A percentile compares a stretch with the other conserved stretches of the same genome.
Conservation (phyloP, 2,888 invertebrate species). For the Cactoblastis cactorum region DNA sequence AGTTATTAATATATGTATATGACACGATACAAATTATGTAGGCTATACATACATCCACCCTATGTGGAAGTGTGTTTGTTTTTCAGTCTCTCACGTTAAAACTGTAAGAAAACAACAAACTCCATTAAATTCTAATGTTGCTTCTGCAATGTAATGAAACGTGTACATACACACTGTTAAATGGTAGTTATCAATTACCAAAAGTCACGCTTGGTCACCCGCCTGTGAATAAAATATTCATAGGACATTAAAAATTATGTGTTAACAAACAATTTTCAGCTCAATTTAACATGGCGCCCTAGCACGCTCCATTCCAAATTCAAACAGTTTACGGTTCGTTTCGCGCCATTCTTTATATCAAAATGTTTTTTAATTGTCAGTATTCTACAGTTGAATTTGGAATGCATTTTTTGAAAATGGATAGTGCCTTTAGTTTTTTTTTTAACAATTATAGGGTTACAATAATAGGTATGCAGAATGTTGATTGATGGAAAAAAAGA, state of each 20-base stretch:
- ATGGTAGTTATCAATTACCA: constrained; percentile 3
- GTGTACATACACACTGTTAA: neutral
- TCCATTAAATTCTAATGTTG: constrained; percentile 3
- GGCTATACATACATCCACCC: no score
- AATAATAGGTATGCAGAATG: constrained; percentile 53
- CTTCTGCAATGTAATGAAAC: neutral
- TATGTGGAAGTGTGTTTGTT: no score
- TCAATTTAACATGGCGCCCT: constrained; percentile 51
- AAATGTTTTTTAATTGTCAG: neutral
- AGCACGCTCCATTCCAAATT: constrained; percentile 46
- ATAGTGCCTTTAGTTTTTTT: constrained; percentile 39
- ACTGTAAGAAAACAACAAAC: neutral
- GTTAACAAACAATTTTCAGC: constrained; percentile 39
- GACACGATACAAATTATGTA: no score
- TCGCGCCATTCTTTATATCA: constrained; percentile 20
- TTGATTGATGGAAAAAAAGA: constrained; percentile 47
- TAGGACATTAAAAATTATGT: constrained; percentile 13
- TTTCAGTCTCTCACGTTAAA: neutral
- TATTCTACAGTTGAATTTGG: constrained; percentile 21
- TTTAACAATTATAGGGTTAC: constrained; percentile 54
- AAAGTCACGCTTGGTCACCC: constrained; percentile 3
- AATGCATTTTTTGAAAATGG: constrained; percentile 14
- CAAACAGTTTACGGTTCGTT: constrained; percentile 40
- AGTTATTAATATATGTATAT: no score
- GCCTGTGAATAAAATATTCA: constrained; percentile 5